Evolutionary conservation across 2,888 invertebrate genomes (phyloP).

Genomic region (Branchellion lobata): DNA sequence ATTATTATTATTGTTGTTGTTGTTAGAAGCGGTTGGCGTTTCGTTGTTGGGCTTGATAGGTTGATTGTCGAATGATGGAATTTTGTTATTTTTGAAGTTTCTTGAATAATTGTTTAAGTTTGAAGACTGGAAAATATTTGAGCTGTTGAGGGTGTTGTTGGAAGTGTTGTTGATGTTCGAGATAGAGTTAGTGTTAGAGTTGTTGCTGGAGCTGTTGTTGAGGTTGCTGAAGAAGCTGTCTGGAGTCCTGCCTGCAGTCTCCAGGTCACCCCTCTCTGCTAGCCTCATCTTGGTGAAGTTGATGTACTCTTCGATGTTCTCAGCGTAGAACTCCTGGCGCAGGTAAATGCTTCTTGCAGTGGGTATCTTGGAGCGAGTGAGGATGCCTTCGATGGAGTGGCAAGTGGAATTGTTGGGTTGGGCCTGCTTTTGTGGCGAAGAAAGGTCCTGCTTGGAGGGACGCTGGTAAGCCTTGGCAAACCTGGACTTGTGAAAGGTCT

Average conservation of each 20-base stretch:
- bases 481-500: not conserved
- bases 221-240: too few species aligned
- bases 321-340: conserved; percentile 8
- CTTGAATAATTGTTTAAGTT: too few species aligned
- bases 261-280: not conserved
- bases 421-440: not conserved
- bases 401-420: not conserved
- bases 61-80: too few species aligned
- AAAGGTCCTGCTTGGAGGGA: not conserved
- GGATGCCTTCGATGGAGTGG: not conserved
- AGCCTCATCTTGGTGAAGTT: conserved; percentile 5
- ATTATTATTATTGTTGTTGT: not conserved
- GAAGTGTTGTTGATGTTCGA: not conserved
- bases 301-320: conserved; percentile 5
- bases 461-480: too few species aligned
- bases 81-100: too few species aligned
- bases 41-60: not conserved
- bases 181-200: not conserved
- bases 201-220: not conserved
- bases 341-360: not conserved
- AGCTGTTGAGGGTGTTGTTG: not conserved
- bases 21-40: not conserved
- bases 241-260: too few species aligned
- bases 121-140: too few species aligned
- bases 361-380: not conserved